phyloP scores from a whole-genome alignment of 1,140 invertebrate species.

The Drosophila trapezifrons region DNA sequence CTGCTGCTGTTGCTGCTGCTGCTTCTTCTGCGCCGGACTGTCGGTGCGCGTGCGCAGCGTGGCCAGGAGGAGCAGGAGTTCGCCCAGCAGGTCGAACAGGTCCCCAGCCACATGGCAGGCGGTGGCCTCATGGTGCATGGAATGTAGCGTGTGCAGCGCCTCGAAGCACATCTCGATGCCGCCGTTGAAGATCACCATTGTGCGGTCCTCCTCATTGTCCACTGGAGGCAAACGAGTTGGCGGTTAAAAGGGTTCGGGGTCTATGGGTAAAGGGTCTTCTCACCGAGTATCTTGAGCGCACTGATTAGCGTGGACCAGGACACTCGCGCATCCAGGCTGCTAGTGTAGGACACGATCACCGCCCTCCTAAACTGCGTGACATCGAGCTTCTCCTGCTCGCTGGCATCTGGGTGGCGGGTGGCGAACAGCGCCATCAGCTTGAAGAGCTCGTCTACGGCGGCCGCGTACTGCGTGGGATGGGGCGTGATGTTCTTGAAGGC shows the following conservation, averaged over 20 bases:
- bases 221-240: conserved; percentile 78
- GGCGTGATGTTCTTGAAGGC: conserved; percentile 98
- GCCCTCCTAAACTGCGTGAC: conserved; percentile 92
- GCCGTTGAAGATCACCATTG: conserved; percentile 94
- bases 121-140: conserved; percentile 97
- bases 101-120: conserved; percentile 94
- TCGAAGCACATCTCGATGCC: conserved; percentile 95
- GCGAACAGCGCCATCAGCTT: conserved; percentile 94
- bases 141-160: conserved; percentile 94
- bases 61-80: conserved; percentile 85
- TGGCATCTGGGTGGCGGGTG: conserved; percentile 89
- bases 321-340: conserved; percentile 85
- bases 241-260: neutral
- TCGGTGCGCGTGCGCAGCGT: conserved; percentile 76
- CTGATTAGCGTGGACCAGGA: conserved; percentile 93
- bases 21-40: conserved; percentile 69
- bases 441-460: conserved; percentile 95
- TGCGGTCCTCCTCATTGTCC: conserved; percentile 94
- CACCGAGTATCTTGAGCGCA: conserved; percentile 91
- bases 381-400: conserved; percentile 91
- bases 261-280: neutral
- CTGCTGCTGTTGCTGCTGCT: conserved; percentile 70
- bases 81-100: conserved; percentile 91
- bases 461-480: conserved; percentile 95
- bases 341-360: conserved; percentile 92